Conservation (phyloP, 2,888 invertebrate species). For the Oligia latruncula region DNA sequence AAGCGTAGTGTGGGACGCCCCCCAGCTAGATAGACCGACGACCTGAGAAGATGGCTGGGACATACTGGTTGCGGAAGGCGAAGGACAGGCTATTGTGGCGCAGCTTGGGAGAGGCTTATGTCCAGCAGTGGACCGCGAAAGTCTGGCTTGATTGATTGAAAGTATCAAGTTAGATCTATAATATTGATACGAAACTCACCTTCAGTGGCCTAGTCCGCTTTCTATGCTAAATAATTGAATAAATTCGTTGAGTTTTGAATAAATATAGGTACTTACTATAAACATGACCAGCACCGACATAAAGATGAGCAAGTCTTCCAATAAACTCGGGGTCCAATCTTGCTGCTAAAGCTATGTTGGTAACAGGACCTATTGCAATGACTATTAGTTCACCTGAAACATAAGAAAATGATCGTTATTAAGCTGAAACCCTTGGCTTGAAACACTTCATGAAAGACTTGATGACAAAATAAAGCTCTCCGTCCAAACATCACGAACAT, state of each 20-base stretch:
- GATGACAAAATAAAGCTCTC: not conserved
- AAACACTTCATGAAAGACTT: not conserved
- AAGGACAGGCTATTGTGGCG: not conserved
- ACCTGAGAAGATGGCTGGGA: not conserved
- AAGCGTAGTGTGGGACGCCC: not conserved
- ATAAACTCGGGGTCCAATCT: constrained; percentile 92
- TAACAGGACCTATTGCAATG: constrained; percentile 93
- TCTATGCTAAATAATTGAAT: not conserved
- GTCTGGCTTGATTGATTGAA: not conserved
- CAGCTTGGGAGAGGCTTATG: too few species aligned
- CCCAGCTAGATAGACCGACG: not conserved
- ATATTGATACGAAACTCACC: not conserved
- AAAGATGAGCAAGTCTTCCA: constrained; percentile 91
- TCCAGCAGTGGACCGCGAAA: not conserved
- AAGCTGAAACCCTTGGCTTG: not conserved
- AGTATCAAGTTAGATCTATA: not conserved
- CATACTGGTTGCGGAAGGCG: not conserved
- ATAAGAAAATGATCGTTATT: not conserved
- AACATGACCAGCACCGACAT: constrained; percentile 94
- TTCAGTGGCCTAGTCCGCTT: not conserved
- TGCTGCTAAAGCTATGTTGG: constrained; percentile 94
- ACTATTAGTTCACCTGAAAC: constrained; percentile 90
- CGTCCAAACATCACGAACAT: too few species aligned
- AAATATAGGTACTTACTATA: constrained; percentile 70
- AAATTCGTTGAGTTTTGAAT: not conserved